These are phyloP conservation scores for Nymphicus hollandicus DNA, from an alignment of 2,113 vertebrate genomes.

Conservation along the genomic window DNA sequence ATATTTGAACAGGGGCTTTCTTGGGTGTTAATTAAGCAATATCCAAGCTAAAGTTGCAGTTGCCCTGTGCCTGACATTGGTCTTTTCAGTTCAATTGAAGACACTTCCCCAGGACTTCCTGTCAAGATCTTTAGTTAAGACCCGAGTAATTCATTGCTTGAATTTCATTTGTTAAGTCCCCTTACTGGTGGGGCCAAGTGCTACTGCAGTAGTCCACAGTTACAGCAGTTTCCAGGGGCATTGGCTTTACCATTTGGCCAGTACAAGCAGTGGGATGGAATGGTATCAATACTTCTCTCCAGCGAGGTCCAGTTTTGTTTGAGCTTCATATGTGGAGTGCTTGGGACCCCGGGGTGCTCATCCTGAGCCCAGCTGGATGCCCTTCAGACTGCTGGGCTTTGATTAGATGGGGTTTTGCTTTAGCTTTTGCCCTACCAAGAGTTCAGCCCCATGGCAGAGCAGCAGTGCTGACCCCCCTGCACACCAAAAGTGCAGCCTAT, in stretches of 20 bases:
- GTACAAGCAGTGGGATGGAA: background rate
- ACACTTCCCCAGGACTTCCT: background rate
- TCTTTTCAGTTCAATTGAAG: background rate
- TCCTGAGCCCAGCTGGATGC: rapidly evolving
- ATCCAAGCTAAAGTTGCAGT: background rate
- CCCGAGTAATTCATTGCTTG: background rate
- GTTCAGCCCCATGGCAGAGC: background rate
- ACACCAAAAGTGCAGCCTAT: background rate
- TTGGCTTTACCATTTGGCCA: background rate
- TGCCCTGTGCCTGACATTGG: background rate
- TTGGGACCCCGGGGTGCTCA: background rate
- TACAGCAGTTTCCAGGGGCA: background rate
- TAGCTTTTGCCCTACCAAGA: background rate
- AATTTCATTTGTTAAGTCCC: background rate
- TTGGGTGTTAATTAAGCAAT: background rate
- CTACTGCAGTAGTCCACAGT: background rate
- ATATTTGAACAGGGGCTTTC: background rate
- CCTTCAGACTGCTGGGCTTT: background rate
- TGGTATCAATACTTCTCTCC: background rate
- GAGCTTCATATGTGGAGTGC: background rate
- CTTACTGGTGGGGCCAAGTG: background rate
- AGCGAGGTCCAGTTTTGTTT: background rate
- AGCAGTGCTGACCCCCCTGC: background rate
- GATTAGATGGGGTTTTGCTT: background rate
- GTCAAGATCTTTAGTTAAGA: background rate